Evolutionary conservation across 2,113 vertebrate species (phyloP), one percentile per base, ranked within the genome.

Genomic region (Noturus placidus): DNA sequence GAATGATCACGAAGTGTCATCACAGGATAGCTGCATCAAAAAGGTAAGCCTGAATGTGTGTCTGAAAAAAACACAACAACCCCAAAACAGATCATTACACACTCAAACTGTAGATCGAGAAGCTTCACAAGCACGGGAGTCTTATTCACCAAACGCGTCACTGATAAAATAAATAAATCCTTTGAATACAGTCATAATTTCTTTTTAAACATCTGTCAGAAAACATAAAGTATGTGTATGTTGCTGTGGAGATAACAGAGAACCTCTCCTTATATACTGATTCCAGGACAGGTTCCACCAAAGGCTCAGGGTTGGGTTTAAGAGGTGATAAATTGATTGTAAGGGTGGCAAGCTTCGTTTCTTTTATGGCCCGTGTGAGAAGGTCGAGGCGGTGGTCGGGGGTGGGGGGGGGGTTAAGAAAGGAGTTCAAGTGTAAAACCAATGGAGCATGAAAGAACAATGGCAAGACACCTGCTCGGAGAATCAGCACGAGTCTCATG

Each of bases 21-120:
- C 97, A 27, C 96, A 96, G 59, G 98, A 98, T 87, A 95, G 96
- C 94, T 97, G 94, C 90, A 93, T 97, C 82, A 97, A 96, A 93
- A 99, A 99, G 97, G 98, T 99, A 97, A 92, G 83, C 56, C 69
- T 70, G 3, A 3, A 19, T 84, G 63, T 85, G 35, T 56, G n/a
- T 61, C 22, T 56, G 54, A 50, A 78, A 10, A 14, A 14, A 42
- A 38, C 42, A 42, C 42, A 38, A 5, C 42, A 46, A 46, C 42
- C 42, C 42, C 3, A 8, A 59, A 35, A 42, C 72, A 4, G 22
- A 46, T 52, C 46, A 52, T n/a, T 27, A 52, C 25, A 78, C 74
- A 78, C 25, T 17, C 22, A 46, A 38, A 38, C 33, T 20, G 15
- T 8, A 72, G 33, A 38, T 72, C 19, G 7, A 20, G 6, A 20